phyloP scores from a whole-genome alignment of 1,140 invertebrate genomes.

The Megalopta genalis region DNA sequence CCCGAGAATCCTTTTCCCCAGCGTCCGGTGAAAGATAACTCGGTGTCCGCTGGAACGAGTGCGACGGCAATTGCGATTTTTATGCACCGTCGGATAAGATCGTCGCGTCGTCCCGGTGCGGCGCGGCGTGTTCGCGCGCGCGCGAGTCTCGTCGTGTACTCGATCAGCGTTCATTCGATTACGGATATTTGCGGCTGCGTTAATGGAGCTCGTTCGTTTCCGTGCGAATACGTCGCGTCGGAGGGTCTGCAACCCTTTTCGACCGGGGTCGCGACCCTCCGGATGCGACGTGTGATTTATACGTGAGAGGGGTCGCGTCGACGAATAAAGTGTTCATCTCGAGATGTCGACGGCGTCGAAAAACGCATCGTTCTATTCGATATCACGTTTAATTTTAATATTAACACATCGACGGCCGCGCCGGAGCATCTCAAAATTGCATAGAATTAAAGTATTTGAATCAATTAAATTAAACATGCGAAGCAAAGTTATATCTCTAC shows the following conservation, averaged over 20 bases:
- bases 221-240: slow-evolving; percentile 14
- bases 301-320: not conserved
- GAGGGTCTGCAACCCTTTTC: slow-evolving; percentile 6
- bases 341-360: too few relatives aligned
- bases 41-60: not conserved
- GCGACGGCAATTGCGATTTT: slow-evolving; percentile 10
- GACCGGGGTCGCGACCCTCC: not conserved
- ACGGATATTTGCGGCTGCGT: slow-evolving; percentile 48
- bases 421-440: too few relatives aligned
- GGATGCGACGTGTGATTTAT: not conserved
- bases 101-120: not conserved
- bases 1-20: not conserved
- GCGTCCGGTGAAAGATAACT: not conserved
- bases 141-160: not conserved
- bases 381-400: too few relatives aligned
- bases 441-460: too few relatives aligned
- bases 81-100: not conserved
- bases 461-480: too few relatives aligned
- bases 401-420: too few relatives aligned
- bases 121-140: not conserved
- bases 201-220: slow-evolving; percentile 52
- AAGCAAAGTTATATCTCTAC: too few relatives aligned
- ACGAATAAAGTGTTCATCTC: too few relatives aligned
- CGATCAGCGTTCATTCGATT: slow-evolving; percentile 36
- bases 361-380: too few relatives aligned